These are phyloP conservation scores for Maccullochella peelii DNA, from an alignment of 2,113 vertebrate genomes.

Conservation along the genomic window DNA sequence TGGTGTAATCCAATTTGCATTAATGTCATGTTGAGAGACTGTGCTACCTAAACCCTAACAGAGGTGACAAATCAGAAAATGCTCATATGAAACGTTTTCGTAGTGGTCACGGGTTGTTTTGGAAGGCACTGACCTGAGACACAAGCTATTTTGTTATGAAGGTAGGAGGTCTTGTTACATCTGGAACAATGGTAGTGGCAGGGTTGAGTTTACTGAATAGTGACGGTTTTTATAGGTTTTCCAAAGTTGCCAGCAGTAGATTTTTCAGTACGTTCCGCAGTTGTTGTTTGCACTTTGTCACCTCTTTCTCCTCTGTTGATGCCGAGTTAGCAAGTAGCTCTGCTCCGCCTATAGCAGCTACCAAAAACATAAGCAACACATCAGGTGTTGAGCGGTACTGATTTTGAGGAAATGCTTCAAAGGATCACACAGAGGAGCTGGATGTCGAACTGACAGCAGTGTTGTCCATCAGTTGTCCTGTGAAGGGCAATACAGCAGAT, in stretches of 20 bases:
- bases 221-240: not conserved
- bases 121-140: too few species aligned
- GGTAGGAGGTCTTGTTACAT: too few species aligned
- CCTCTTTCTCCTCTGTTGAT: not conserved
- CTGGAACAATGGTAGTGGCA: too few species aligned
- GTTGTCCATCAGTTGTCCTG: not conserved
- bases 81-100: too few species aligned
- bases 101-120: too few species aligned
- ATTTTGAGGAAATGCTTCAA: not conserved
- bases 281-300: not conserved
- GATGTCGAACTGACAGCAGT: conserved; percentile 17
- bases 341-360: not conserved
- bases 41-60: too few species aligned
- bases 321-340: not conserved
- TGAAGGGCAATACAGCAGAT: not conserved
- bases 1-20: too few species aligned
- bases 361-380: conserved; percentile 13
- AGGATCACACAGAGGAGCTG: not conserved
- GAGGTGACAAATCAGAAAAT: too few species aligned
- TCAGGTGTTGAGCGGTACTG: not conserved
- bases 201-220: too few species aligned
- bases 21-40: too few species aligned
- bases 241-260: not conserved
- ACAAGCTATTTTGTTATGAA: too few species aligned
- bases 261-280: not conserved